Evolutionary conservation across 2,888 invertebrate species (phyloP).

Genomic region (Melanchra persicariae): DNA sequence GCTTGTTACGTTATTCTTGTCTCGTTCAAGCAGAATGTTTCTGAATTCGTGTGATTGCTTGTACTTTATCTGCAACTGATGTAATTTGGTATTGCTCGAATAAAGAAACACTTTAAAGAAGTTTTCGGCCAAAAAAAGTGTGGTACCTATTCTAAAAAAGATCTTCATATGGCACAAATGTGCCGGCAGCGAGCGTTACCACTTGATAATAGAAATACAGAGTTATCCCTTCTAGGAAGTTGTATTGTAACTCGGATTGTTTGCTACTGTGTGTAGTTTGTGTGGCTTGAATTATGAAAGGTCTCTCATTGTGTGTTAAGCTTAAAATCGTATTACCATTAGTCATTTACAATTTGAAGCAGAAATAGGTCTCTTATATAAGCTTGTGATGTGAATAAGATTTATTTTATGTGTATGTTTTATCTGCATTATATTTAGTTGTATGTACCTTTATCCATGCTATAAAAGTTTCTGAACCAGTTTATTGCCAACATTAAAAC

Average conservation of each 20-base stretch:
- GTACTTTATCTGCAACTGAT: not conserved
- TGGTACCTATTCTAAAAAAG: too few species aligned
- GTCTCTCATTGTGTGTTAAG: slow-evolving; percentile 4
- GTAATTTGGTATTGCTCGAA: not conserved
- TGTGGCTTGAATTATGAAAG: not conserved
- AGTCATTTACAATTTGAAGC: not conserved
- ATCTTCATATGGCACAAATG: not conserved
- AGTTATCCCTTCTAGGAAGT: not conserved
- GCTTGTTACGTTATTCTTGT: not conserved
- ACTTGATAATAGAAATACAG: not conserved
- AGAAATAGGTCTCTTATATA: not conserved
- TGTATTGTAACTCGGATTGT: not conserved
- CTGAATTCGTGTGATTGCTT: slow-evolving; percentile 10
- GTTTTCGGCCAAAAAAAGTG: too few species aligned
- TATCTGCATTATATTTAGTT: not conserved
- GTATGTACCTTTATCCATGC: too few species aligned
- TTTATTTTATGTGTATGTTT: not conserved
- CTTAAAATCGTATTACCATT: not conserved
- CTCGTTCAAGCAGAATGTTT: not conserved
- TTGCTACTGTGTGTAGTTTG: not conserved
- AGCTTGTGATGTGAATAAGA: not conserved
- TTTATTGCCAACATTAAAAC: too few species aligned
- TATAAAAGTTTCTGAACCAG: too few species aligned
- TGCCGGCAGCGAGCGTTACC: not conserved
- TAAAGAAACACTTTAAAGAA: not conserved